Evolutionary conservation across 2,888 invertebrate species (phyloP), one percentile per base, ranked within the genome.

Genomic region (Malthinus seriepunctatus): DNA sequence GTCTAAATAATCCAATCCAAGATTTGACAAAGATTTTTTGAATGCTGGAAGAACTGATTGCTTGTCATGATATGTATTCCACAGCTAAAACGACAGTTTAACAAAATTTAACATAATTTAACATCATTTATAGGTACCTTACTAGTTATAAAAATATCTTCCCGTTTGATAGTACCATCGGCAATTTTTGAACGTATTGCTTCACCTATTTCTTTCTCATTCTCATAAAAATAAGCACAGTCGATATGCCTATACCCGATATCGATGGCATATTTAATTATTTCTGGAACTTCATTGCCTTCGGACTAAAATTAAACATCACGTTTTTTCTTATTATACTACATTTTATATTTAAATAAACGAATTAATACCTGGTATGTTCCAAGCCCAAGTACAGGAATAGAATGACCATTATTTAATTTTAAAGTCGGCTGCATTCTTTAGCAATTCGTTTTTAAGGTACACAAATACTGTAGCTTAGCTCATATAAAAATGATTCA

Each of bases 41-140:
- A 93, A 78, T 0, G 89, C 88, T 0, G 84, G 81, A 44, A 86
- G 84, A 8, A 95, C 96, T 63, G 90, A 78, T 61, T 91, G 89
- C 0, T 88, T 86, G 8, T 86, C 84, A 76, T 96, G 96, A 78
- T 86, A 91, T 0, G 93, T 94, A 80, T 94, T 86, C 88, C 88
- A 88, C 0, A 88, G 71, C 76, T 91, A 23, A 3, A 23, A 23
- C 23, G 23, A 2, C 23, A 23, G 23, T 23, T 23, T n/a, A n/a
- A n/a, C n/a, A n/a, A n/a, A n/a, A n/a, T n/a, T n/a, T n/a, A n/a
- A n/a, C n/a, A n/a, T n/a, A n/a, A n/a, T n/a, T n/a, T n/a, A n/a
- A n/a, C 87, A 75, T 80, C 80, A 64, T 74, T 72, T 0, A 85
- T n/a, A n/a, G n/a, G n/a, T 69, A 23, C 83, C 74, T 89, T 89